Base-by-base conservation (phyloP, 2,113 vertebrate species). In the Python bivittatus region DNA sequence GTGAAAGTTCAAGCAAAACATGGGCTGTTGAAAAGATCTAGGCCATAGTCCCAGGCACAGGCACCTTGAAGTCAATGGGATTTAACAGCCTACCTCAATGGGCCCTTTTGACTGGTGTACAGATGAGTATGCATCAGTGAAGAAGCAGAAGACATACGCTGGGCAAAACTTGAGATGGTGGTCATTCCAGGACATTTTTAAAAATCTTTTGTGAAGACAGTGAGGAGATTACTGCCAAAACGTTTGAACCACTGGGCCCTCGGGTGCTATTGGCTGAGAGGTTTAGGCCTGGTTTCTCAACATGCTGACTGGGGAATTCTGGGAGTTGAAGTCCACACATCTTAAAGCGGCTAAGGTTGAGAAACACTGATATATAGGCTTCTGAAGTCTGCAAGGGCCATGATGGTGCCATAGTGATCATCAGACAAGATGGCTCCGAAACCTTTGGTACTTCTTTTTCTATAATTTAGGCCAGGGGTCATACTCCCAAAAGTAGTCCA, bases 1-100 rank as follows among this genome's bases (percentile, higher is more conserved):
- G 97, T 97, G 97, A 98, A 98, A 98, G 97, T 97, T 97, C 97
- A 98, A 97, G 97, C 97, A 97, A 97, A 98, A 97, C 97, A 97
- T 96, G 93, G 96, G 95, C 97, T 97, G 97, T 97, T 97, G 96
- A 97, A 97, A 96, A 96, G 94, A 60, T 84, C 29, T n/a, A 44
- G 42, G 22, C 9, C 25, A 12, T 22, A 33, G 1, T 29, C 60
- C 44, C 13, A 1, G 5, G 2, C 20, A 23, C 13, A 23, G 52
- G 2, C 13, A 84, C n/a, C 27, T 29, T 52, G 27, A 60, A 4
- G 27, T 88, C 5, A 72, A 29, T 53, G 58, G 29, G 15, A 38
- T 79, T 79, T 79, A 53, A 25, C 48, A 54, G 52, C 52, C 64
- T 54, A 25, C n/a, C 48, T 8, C 20, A 48, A 52, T 25, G 10